Base-by-base conservation (phyloP, 2,113 vertebrate genomes). In the Carollia perspicillata region DNA sequence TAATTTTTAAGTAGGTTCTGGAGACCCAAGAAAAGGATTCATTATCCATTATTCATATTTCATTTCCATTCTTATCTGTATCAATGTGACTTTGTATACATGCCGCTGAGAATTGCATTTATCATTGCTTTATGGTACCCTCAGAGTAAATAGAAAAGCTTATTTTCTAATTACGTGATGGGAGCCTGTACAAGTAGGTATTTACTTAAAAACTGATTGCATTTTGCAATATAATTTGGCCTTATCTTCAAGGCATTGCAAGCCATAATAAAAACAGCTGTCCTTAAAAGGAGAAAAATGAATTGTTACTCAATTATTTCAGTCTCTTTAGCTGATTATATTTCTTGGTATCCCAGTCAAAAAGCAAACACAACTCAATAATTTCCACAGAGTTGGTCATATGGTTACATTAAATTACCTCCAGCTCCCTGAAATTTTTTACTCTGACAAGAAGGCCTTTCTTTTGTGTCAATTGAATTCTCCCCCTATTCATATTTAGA, bases 351-450 rank as follows among this genome's bases (percentile, higher is more conserved):
- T 51, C 22, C 51, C 95, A 69, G 95, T 98, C 28, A 96, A 97
- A 96, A 97, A 92, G 83, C 44, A 96, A 90, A 42, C 72, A 83
- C 77, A 94, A 89, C 22, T 94, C 72, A 71, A 7, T 96, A 60
- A 12, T 97, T 97, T 96, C 77, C 83, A 79, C n/a, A 84, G 79
- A 97, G 49, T 69, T 96, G 16, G 60, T 90, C 49, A 88, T 89
- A 83, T 17, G 81, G 33, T 95, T 97, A 92, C 33, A 78, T 96
- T 97, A 95, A 74, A 98, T 94, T 84, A 92, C 53, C 30, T 81
- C 92, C 77, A 96, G 47, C 37, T 60, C 35, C 84, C 23, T 75
- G 79, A 26, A 37, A n/a, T 35, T 2, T 44, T 91, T 95, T 96
- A 96, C 79, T 69, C 71, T 66, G 93, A 17, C 95, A 96, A 96